phyloP scores from a whole-genome alignment of 2,797 vertebrate genomes.

The Pangasius mekongensis region DNA sequence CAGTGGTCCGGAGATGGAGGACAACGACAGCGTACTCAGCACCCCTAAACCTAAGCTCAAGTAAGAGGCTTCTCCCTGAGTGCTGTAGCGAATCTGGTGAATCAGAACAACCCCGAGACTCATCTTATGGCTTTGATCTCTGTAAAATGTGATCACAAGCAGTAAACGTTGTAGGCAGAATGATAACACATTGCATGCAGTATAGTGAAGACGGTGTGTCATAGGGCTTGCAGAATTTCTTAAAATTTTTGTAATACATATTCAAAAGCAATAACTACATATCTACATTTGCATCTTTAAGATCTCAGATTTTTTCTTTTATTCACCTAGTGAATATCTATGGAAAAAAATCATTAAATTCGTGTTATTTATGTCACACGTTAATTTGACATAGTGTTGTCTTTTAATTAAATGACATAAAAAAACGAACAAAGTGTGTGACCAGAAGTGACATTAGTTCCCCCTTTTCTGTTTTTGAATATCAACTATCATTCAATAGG shows the following conservation, averaged over 20 bases:
- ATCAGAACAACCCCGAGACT: not conserved
- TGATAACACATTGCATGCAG: not conserved
- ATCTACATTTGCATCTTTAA: not conserved
- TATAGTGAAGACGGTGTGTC: not conserved
- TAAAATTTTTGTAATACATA: too few species aligned
- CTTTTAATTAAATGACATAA: not conserved
- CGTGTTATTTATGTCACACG: not conserved
- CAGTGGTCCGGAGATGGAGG: conserved; percentile 70
- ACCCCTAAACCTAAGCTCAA: conserved; percentile 70
- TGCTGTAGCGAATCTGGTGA: not conserved
- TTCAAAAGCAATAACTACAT: not conserved
- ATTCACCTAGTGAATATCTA: not conserved
- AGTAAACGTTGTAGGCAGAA: not conserved
- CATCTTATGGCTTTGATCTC: not conserved
- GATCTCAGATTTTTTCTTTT: not conserved
- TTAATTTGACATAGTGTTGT: not conserved
- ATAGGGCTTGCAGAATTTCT: conserved; percentile 1
- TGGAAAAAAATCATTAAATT: not conserved
- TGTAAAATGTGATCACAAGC: not conserved
- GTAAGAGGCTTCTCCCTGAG: conserved; percentile 43
- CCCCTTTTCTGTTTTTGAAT: not conserved
- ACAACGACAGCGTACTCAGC: conserved; percentile 68
- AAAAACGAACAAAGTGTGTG: not conserved
- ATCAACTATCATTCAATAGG: not conserved
- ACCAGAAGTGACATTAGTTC: not conserved